phyloP scores from a whole-genome alignment of 92 coral and sea anemone species.

The Micromussa lordhowensis region DNA sequence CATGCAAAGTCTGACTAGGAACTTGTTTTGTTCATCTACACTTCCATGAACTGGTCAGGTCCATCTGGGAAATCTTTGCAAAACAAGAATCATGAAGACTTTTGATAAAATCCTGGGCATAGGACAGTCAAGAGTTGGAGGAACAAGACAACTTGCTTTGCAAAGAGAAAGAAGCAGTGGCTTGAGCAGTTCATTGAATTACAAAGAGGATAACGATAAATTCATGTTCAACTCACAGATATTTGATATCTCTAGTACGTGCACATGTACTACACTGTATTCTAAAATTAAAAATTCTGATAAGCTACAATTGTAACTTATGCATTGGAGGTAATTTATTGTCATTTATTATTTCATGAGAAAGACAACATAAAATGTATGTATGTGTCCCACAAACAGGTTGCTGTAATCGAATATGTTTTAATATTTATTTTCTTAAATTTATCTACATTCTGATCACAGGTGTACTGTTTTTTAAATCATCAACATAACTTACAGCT shows the following conservation, averaged over 20 bases:
- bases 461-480: not conserved
- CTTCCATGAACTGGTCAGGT: not conserved
- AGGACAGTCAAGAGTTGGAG: conserved; percentile 76
- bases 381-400: not conserved
- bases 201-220: not conserved
- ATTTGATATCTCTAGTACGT: not conserved
- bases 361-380: too few species aligned
- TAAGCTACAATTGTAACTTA: not conserved
- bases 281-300: too few species aligned
- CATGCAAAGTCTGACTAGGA: conserved; percentile 40
- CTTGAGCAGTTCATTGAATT: not conserved
- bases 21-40: not conserved
- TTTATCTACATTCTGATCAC: not conserved
- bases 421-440: not conserved
- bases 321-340: not conserved
- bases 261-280: not conserved
- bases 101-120: conserved; percentile 70
- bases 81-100: conserved; percentile 69
- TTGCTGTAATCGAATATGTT: not conserved
- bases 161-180: conserved; percentile 3
- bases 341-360: not conserved
- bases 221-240: not conserved
- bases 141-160: conserved; percentile 37
- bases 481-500: not conserved
- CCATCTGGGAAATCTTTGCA: not conserved